Evolutionary conservation across 1,140 invertebrate species (phyloP).

Genomic region (Oryzaephilus surinamensis): DNA sequence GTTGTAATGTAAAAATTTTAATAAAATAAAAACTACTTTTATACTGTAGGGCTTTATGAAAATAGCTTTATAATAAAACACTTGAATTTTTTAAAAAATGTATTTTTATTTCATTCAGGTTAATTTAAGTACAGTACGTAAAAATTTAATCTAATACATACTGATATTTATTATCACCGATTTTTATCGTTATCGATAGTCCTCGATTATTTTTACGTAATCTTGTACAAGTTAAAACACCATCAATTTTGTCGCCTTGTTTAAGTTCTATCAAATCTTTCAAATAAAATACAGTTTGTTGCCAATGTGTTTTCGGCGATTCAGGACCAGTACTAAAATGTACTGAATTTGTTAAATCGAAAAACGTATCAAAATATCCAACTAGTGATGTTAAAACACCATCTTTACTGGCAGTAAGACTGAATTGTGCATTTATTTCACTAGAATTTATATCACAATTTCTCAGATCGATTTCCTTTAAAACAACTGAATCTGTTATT

Average conservation of each 20-base stretch:
- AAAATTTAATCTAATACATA: constrained; percentile 29
- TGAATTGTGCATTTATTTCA: constrained; percentile 69
- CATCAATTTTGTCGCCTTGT: constrained; percentile 44
- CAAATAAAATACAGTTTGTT: constrained; percentile 88
- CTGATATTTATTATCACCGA: constrained; percentile 28
- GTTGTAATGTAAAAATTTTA: neutral
- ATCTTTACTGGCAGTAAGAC: constrained; percentile 55
- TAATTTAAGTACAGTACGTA: constrained; percentile 1
- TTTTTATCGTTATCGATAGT: constrained; percentile 25
- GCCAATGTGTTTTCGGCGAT: constrained; percentile 85
- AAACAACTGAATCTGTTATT: constrained; percentile 57
- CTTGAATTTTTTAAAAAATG: no score
- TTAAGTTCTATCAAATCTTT: constrained; percentile 58
- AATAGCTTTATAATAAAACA: no score
- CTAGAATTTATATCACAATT: constrained; percentile 72
- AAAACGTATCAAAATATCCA: constrained; percentile 88
- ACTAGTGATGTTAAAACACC: constrained; percentile 77
- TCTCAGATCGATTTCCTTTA: constrained; percentile 68
- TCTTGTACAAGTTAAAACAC: constrained; percentile 25
- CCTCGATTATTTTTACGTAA: constrained; percentile 31
- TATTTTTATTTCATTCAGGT: no score
- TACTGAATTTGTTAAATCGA: constrained; percentile 58
- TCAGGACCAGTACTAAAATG: constrained; percentile 66
- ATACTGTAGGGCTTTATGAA: no score
- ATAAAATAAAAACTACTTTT: constrained; percentile 3